Evolutionary conservation across 2,888 invertebrate genomes (phyloP).

Genomic region (Exocentrus adspersus): DNA sequence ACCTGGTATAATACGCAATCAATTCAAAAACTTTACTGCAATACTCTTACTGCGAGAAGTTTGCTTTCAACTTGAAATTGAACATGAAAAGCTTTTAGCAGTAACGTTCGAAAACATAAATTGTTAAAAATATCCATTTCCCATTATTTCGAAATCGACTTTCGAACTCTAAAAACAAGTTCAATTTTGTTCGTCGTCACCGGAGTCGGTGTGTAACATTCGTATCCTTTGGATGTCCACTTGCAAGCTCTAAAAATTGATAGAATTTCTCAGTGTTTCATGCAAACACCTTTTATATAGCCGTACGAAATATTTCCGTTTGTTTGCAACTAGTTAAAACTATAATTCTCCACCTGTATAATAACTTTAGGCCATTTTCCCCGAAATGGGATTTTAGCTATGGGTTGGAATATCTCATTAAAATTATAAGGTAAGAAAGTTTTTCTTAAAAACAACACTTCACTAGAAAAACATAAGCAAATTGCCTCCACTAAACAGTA

Average conservation of each 20-base stretch:
- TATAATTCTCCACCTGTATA: too few species aligned
- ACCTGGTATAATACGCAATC: slow-evolving; percentile 31
- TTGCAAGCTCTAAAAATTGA: slow-evolving; percentile 17
- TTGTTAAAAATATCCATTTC: slow-evolving; percentile 31
- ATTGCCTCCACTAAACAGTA: too few species aligned
- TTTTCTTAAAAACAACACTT: too few species aligned
- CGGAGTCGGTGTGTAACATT: slow-evolving; percentile 18
- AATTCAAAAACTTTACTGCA: slow-evolving; percentile 28
- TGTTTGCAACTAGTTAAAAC: too few species aligned
- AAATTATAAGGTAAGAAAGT: too few species aligned
- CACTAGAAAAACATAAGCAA: too few species aligned
- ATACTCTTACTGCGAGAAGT: slow-evolving; percentile 25
- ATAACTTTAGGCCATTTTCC: too few species aligned
- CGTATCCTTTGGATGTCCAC: slow-evolving; percentile 20
- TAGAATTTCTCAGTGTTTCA: slow-evolving; percentile 23
- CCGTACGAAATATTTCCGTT: slow-evolving; percentile 42
- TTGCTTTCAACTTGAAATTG: slow-evolving; percentile 30
- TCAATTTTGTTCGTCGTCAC: slow-evolving; percentile 20
- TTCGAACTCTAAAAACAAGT: slow-evolving; percentile 27
- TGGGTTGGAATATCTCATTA: too few species aligned
- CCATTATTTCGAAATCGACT: slow-evolving; percentile 25
- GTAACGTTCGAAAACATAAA: slow-evolving; percentile 25
- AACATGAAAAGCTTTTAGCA: slow-evolving; percentile 26
- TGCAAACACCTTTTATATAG: slow-evolving; percentile 7
- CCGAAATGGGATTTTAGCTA: too few species aligned